Base-by-base conservation (phyloP, 2,888 invertebrate genomes). In the Drosophila differens region DNA sequence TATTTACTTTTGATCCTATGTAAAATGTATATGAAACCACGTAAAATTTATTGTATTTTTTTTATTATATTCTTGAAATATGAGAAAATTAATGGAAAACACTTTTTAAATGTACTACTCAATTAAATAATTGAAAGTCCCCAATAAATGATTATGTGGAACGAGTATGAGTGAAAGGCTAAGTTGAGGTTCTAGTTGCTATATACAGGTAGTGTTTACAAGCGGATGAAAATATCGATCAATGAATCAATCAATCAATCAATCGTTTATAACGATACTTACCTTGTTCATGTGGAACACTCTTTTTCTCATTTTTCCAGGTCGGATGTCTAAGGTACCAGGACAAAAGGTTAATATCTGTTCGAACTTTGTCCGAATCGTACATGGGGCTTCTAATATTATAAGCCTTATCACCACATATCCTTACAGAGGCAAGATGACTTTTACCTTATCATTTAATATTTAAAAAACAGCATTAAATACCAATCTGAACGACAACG, bases 311-410 rank as follows among this genome's bases (percentile, higher is more conserved):
- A 80, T 64, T 84, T 70, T 89, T 90, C 74, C 95, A 96, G 88
- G 95, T 95, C 88, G 96, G 95, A 94, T 96, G 96, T 94, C 96
- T 96, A 94, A 96, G 96, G 95, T 97, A 97, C 95, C 96, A 97
- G 93, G 97, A 97, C 92, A 97, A 95, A 91, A 97, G 95, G 93
- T 97, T 97, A 93, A 97, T 97, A 94, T 97, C 97, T 94, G 95
- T 97, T 93, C 96, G 96, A 93, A 97, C 95, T 94, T 96, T 96
- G 91, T 97, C 96, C 93, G 95, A 95, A 79, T 94, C 93, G 89
- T 94, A 95, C 81, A 96, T 95, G 76, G 96, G 95, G 91, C 95
- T 95, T 92, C 97, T 96, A 93, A 95, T 95, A 91, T 96, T 95
- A 94, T 96, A 96, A 86, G 95, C 96, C 94, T 95, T 96, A 91